A percentile compares a stretch with the other conserved stretches of the same genome.
Evolutionary conservation across 2,113 vertebrate genomes (phyloP).

Genomic region (Odocoileus virginianus): DNA sequence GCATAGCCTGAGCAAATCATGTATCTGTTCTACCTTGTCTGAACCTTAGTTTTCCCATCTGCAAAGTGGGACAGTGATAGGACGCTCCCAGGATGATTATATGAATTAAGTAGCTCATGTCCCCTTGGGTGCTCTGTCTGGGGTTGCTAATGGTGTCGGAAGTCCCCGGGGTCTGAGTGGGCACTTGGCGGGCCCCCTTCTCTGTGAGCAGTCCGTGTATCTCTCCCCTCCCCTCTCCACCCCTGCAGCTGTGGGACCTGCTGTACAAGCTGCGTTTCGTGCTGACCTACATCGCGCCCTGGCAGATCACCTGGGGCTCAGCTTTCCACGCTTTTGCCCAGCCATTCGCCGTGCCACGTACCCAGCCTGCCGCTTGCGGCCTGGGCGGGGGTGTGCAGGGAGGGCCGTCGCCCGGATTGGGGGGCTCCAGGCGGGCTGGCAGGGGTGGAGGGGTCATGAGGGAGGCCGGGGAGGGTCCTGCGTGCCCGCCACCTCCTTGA

Average conservation of each 20-base stretch:
- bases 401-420: neutral
- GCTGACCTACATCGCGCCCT: constrained; percentile 93
- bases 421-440: fast-evolving
- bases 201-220: neutral
- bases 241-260: constrained; percentile 89
- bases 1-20: neutral
- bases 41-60: neutral
- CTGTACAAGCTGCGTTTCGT: constrained; percentile 93
- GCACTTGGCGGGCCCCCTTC: neutral
- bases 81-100: no score
- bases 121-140: neutral
- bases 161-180: neutral
- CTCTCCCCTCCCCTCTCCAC: fast-evolving
- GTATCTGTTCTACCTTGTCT: neutral
- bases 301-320: constrained; percentile 96
- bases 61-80: neutral
- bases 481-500: constrained; percentile 43
- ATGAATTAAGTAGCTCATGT: neutral
- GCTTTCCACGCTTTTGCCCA: constrained; percentile 94
- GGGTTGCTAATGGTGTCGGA: neutral
- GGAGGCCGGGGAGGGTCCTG: neutral
- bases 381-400: neutral
- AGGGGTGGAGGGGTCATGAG: neutral
- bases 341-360: constrained; percentile 94
- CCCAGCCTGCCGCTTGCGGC: constrained; percentile 68